Base-by-base conservation (phyloP, 2,888 invertebrate species). In the Acleris laterana region DNA sequence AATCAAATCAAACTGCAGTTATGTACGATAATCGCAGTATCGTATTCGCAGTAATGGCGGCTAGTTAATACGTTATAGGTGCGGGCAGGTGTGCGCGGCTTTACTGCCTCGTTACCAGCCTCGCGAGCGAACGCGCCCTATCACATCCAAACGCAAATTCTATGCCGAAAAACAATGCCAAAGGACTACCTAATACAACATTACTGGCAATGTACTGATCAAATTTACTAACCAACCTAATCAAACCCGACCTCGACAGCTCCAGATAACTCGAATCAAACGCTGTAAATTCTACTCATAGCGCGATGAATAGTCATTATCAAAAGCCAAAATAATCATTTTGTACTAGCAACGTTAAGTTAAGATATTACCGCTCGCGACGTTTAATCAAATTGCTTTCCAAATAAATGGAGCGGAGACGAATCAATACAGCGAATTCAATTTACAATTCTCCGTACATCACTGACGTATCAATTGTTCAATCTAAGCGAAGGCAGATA, bases 391-490 rank as follows among this genome's bases (percentile, higher is more conserved):
- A 90, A 88, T 88, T 82, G 85, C 85, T 87, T 85, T 83, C 79
- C 81, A 79, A 88, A 88, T 85, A 89, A 90, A 90, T 88, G 85
- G 84, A 86, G 84, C 87, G 83, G 79, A 83, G 85, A 87, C 83
- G 82, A 89, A 90, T 89, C 85, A 88, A 88, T 89, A 89, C 83
- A 84, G 83, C 77, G 83, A 87, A 91, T 91, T 91, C 90, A 90
- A 91, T 92, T 91, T 90, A 88, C 88, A 87, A 86, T 88, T 88
- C 87, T 83, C 82, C 85, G 87, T 90, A 90, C 89, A 90, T 88
- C 88, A 89, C 81, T 86, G 87, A 90, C 89, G 87, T 91, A 91
- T 90, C 91, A 90, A 90, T 91, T 90, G 91, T 89, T 89, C 87
- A 85, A 92, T 91, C 89, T 89, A 81, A 85, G 85, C 77, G 87